Percentiles rank a stretch among this genome's conserved stretches.
Evolutionary conservation across 2,888 invertebrate species (phyloP).

Genomic region (Nipponacmea schrenckii): DNA sequence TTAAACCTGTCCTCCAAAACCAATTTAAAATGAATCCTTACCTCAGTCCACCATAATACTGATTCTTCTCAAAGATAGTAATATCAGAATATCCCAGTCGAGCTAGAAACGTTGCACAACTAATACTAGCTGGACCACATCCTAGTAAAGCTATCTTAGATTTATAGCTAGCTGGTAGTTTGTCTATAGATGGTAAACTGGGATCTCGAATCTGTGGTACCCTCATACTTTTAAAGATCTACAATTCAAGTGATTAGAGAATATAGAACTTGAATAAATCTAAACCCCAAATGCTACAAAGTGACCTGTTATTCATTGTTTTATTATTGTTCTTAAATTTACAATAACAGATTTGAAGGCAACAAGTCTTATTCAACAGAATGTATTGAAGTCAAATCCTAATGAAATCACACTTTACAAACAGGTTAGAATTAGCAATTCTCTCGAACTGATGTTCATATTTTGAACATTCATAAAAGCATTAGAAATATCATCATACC

Average conservation of each 20-base stretch:
- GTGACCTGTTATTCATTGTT: background rate
- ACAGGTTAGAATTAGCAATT: too few species aligned
- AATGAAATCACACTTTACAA: too few species aligned
- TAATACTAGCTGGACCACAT: conserved; percentile 95
- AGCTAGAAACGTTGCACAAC: conserved; percentile 95
- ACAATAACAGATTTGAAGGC: too few species aligned
- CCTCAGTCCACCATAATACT: conserved; percentile 90
- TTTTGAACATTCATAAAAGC: too few species aligned
- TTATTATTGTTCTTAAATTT: too few species aligned
- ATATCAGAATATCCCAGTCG: conserved; percentile 91
- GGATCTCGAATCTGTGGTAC: conserved; percentile 88
- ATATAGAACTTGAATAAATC: background rate
- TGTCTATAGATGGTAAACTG: conserved; percentile 63
- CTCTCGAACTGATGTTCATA: too few species aligned
- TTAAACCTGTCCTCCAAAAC: too few species aligned
- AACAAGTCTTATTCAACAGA: too few species aligned
- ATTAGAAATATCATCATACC: conserved; percentile 69
- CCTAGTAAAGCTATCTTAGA: conserved; percentile 88
- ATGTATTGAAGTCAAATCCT: too few species aligned
- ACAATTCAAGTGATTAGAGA: background rate
- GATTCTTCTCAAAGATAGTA: conserved; percentile 90
- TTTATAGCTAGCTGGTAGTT: conserved; percentile 67
- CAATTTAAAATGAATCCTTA: conserved; percentile 65
- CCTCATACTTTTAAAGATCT: conserved; percentile 94
- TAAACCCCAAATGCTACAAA: background rate